Evolutionary conservation across 2,113 vertebrate genomes (phyloP).

Genomic region (Campylorhamphus procurvoides): DNA sequence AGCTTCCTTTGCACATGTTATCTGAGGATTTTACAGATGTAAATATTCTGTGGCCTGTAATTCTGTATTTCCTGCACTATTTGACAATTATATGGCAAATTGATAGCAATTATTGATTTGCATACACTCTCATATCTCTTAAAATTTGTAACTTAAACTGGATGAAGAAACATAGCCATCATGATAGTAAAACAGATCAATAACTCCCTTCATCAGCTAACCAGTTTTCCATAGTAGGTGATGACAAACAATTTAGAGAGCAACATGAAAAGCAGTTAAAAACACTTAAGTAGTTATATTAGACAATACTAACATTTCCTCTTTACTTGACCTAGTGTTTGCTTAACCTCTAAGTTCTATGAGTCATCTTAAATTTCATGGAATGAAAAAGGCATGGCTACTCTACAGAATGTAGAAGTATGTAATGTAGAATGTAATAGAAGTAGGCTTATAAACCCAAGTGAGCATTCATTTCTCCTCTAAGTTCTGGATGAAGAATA

Average conservation of each 20-base stretch:
- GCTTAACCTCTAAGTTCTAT: neutral
- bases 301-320: neutral
- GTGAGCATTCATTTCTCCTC: neutral
- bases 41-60: neutral
- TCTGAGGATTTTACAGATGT: neutral
- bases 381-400: neutral
- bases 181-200: neutral
- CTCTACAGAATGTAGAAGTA: neutral
- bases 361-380: neutral
- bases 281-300: neutral
- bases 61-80: neutral
- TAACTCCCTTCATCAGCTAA: neutral
- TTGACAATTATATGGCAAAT: neutral
- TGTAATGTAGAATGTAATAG: neutral
- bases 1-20: neutral
- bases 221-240: neutral
- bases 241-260: neutral
- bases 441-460: neutral
- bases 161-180: neutral
- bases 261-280: neutral
- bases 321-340: neutral
- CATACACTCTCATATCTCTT: neutral
- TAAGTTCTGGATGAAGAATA: neutral
- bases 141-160: neutral
- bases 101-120: neutral